Conservation (phyloP, 2,888 invertebrate species). For the Ennomos quercinarius region DNA sequence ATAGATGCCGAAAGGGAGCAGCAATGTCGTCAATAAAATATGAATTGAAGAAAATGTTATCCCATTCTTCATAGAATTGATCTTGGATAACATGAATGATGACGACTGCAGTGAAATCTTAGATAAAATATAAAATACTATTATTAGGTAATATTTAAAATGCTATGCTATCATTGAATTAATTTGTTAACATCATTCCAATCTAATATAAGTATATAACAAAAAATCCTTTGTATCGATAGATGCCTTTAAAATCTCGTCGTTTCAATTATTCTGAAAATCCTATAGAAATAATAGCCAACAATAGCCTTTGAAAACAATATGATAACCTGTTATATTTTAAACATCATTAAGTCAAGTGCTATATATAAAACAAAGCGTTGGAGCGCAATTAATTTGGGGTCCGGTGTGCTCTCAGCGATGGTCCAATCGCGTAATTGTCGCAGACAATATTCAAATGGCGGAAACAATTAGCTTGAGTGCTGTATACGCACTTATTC, state of each 20-base stretch:
- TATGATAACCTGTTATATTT: slow-evolving; percentile 39
- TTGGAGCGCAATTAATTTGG: slow-evolving; percentile 79
- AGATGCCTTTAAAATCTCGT: not conserved
- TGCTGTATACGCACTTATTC: slow-evolving; percentile 61
- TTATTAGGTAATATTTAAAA: no score
- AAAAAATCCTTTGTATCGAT: no score
- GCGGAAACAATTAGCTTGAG: slow-evolving; percentile 84
- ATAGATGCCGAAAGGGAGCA: slow-evolving; percentile 17
- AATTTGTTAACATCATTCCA: no score
- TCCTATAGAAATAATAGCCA: slow-evolving; percentile 14
- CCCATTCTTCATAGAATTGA: not conserved
- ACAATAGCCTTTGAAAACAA: slow-evolving; percentile 22
- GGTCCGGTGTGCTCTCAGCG: slow-evolving; percentile 67
- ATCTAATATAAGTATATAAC: no score
- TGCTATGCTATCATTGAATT: no score
- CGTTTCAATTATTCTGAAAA: not conserved
- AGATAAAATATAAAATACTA: no score
- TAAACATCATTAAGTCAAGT: slow-evolving; percentile 52
- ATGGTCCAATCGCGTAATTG: slow-evolving; percentile 83
- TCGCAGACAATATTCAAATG: slow-evolving; percentile 84
- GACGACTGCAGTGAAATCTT: no score
- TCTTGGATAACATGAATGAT: no score
- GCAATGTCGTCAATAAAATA: slow-evolving; percentile 20
- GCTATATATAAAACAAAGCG: slow-evolving; percentile 76
- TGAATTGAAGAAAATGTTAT: not conserved